These are phyloP conservation scores for Catharus minimus DNA, from an alignment of 2,113 vertebrate genomes.

Conservation along the genomic window DNA sequence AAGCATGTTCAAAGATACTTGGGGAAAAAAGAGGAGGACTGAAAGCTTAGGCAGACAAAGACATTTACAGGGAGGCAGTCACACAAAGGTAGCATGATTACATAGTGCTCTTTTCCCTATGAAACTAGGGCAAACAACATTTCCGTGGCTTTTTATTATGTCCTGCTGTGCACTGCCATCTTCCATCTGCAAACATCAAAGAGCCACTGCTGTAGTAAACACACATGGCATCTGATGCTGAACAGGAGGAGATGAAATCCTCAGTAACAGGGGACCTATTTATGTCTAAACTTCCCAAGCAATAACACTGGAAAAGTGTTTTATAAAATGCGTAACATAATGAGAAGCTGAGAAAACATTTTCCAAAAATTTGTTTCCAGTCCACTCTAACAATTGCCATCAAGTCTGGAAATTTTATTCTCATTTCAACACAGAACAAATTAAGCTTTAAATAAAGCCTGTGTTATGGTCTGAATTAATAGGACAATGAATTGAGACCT, in stretches of 20 bases:
- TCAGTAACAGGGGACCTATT: not conserved
- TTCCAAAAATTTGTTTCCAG: not conserved
- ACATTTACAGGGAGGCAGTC: not conserved
- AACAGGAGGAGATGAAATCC: slow-evolving; percentile 1
- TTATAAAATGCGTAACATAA: not conserved
- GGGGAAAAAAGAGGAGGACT: not conserved
- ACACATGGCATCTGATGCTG: not conserved
- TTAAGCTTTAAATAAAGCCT: not conserved
- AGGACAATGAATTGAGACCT: not conserved
- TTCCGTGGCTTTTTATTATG: slow-evolving; percentile 10
- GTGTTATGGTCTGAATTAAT: not conserved
- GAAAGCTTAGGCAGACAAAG: not conserved
- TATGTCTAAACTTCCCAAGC: not conserved
- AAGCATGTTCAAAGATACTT: not conserved
- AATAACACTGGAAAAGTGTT: not conserved
- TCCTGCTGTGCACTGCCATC: slow-evolving; percentile 35
- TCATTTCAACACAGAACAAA: not conserved
- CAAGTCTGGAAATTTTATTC: not conserved
- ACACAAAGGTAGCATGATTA: not conserved
- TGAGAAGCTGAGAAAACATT: slow-evolving; percentile 3
- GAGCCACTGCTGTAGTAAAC: slow-evolving; percentile 1
- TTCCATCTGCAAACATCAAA: slow-evolving; percentile 36
- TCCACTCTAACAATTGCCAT: not conserved
- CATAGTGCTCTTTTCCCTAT: not conserved
- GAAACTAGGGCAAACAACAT: slow-evolving; percentile 8